Percentiles rank a stretch among this genome's conserved stretches.
phyloP scores from a whole-genome alignment of 2,113 vertebrate genomes.

The Gasterosteus nipponicus region DNA sequence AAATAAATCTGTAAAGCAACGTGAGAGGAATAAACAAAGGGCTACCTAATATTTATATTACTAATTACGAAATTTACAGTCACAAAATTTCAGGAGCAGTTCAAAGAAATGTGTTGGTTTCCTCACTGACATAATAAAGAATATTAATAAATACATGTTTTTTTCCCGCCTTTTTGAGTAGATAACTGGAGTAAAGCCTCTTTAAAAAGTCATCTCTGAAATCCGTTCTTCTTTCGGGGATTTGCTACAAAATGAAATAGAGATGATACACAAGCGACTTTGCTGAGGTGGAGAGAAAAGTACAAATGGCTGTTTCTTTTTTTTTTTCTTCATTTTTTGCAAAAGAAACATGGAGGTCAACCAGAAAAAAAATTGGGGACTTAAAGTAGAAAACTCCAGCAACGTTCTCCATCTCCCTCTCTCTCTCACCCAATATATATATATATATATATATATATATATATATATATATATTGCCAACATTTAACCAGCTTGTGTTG shows the following conservation, averaged over 20 bases:
- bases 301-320: constrained; percentile 7
- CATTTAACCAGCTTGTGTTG: constrained; percentile 1
- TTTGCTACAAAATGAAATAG: constrained; percentile 28
- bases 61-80: constrained; percentile 83
- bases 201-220: constrained; percentile 8
- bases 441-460: no score
- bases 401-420: constrained; percentile 1
- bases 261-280: constrained; percentile 37
- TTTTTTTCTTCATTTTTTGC: constrained; percentile 11
- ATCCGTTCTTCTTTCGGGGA: constrained; percentile 23
- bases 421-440: not conserved
- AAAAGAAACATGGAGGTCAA: not conserved
- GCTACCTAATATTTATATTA: constrained; percentile 83
- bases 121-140: constrained; percentile 68
- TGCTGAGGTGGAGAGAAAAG: constrained; percentile 17
- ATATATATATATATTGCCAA: not conserved
- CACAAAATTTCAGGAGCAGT: constrained; percentile 69
- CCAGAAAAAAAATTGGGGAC: constrained; percentile 7
- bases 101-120: constrained; percentile 57
- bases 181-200: constrained; percentile 21
- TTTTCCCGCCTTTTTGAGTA: constrained; percentile 24
- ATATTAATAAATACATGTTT: constrained; percentile 75
- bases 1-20: constrained; percentile 71
- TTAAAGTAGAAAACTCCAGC: constrained; percentile 38
- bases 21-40: constrained; percentile 43